Evolutionary conservation across 2,113 vertebrate species (phyloP).

Genomic region (Pedetes capensis): DNA sequence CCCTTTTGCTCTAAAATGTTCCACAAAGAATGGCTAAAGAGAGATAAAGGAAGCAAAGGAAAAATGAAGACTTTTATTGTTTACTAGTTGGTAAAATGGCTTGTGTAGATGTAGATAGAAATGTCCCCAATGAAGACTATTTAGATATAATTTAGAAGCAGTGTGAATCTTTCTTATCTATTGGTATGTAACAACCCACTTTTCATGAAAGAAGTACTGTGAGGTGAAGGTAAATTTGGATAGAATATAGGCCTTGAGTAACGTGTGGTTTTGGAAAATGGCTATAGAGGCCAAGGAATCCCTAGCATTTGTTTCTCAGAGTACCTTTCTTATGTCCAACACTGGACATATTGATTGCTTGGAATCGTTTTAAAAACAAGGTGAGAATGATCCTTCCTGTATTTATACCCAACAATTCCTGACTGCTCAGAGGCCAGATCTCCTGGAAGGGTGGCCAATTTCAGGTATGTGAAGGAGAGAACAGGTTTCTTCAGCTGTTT

Average conservation of each 20-base stretch:
- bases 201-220: neutral
- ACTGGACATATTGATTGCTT: neutral
- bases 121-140: neutral
- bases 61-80: neutral
- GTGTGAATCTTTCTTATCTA: neutral
- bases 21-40: conserved; percentile 31
- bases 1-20: neutral
- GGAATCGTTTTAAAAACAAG: neutral
- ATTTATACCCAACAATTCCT: neutral
- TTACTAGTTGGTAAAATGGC: conserved; percentile 40
- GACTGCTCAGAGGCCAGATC: neutral
- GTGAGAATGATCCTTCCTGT: neutral
- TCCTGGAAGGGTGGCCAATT: neutral
- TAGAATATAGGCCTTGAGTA: neutral
- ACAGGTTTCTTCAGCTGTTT: neutral
- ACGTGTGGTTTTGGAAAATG: neutral
- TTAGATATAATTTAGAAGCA: neutral
- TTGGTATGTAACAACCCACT: neutral
- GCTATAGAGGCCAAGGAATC: neutral
- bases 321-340: neutral
- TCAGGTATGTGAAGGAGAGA: neutral
- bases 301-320: neutral
- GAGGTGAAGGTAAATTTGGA: neutral
- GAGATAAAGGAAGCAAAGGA: neutral
- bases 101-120: neutral